phyloP scores from a whole-genome alignment of 2,113 vertebrate genomes.

The Chaetura pelagica region DNA sequence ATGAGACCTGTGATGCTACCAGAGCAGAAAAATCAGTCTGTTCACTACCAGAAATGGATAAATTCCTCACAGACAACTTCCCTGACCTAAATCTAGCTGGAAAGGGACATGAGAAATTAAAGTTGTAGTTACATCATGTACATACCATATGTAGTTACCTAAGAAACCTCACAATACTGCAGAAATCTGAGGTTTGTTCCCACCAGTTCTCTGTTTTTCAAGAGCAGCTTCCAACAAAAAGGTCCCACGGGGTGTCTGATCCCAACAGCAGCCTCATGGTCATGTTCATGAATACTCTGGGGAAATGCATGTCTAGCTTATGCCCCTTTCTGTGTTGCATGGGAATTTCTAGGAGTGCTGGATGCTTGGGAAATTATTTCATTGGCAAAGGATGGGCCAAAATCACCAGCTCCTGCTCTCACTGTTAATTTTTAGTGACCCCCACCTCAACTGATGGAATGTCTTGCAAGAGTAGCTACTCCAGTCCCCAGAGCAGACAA shows the following conservation, averaged over 20 bases:
- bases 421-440: background rate
- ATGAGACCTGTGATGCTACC: background rate
- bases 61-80: background rate
- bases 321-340: background rate
- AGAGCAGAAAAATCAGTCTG: background rate
- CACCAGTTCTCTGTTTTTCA: background rate
- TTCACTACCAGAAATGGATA: background rate
- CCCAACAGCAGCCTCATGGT: background rate
- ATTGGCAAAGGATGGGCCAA: background rate
- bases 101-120: background rate
- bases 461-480: background rate
- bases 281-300: background rate
- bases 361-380: background rate
- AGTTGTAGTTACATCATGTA: background rate
- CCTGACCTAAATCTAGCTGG: background rate
- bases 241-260: background rate
- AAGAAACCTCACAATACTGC: background rate
- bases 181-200: background rate
- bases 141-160: background rate
- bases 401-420: background rate
- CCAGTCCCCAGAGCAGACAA: fast-evolving
- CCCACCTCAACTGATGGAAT: background rate
- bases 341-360: background rate
- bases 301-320: background rate
- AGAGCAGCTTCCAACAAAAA: background rate